A percentile compares a stretch with the other conserved stretches of the same genome.
Conservation (phyloP, 2,797 vertebrate species). For the Propithecus perrieri region DNA sequence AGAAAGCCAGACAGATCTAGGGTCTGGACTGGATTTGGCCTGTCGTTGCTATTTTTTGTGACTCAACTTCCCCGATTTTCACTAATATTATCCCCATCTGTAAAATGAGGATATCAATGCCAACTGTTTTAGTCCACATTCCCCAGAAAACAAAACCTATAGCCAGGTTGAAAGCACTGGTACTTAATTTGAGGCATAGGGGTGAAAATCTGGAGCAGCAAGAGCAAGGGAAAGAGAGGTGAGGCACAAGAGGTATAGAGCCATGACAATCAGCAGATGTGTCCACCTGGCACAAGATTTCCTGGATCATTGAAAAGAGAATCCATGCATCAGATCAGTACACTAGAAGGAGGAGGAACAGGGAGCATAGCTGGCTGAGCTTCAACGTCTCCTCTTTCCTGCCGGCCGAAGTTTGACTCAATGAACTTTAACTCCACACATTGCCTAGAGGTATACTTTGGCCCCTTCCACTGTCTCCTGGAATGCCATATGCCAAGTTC, state of each 20-base stretch:
- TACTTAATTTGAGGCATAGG: not conserved
- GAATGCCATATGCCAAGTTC: not conserved
- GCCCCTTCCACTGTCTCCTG: not conserved
- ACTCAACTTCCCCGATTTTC: not conserved
- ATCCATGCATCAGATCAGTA: not conserved
- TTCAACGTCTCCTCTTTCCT: not conserved
- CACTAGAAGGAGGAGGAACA: not conserved
- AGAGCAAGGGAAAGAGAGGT: not conserved
- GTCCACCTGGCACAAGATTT: not conserved
- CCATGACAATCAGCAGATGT: not conserved
- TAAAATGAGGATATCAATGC: not conserved
- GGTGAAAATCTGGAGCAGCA: not conserved
- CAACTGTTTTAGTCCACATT: not conserved
- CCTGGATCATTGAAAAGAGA: not conserved
- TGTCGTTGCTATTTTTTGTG: not conserved
- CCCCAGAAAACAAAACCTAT: not conserved
- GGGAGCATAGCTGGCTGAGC: too few relatives aligned
- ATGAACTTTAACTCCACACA: not conserved
- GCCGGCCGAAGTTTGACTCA: not conserved
- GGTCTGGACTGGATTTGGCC: not conserved
- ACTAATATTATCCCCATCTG: not conserved
- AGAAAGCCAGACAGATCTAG: not conserved
- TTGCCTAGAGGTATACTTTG: not conserved
- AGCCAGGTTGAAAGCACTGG: not conserved
- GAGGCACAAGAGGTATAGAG: not conserved